Percentiles rank a stretch among this genome's conserved stretches.
Conservation (phyloP, 2,888 invertebrate species). For the Scaptomyza caliginosa region DNA sequence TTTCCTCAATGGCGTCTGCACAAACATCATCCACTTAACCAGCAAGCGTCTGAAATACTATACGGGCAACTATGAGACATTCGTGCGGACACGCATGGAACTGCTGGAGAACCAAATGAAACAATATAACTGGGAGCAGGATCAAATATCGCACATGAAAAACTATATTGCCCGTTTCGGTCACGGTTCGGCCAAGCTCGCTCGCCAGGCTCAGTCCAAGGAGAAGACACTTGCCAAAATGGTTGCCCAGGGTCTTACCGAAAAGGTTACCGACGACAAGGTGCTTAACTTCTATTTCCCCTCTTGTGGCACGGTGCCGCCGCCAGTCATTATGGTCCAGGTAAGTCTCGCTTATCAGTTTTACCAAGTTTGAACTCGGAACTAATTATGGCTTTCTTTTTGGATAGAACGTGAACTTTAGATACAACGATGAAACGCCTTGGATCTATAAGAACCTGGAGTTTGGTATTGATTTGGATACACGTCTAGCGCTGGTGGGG, state of each 20-base stretch:
- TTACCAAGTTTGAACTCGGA: background rate
- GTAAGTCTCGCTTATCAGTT: constrained; percentile 79
- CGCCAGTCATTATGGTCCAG: constrained; percentile 99
- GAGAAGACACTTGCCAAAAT: constrained; percentile 99
- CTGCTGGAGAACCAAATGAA: constrained; percentile 99
- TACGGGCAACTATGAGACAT: constrained; percentile 98
- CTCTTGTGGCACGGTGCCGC: constrained; percentile 97
- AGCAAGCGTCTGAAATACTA: constrained; percentile 97
- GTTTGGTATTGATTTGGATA: constrained; percentile 99
- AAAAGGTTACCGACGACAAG: constrained; percentile 96
- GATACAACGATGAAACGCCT: constrained; percentile 93
- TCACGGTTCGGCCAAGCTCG: constrained; percentile 99
- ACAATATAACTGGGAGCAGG: constrained; percentile 99
- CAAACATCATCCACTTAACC: constrained; percentile 97
- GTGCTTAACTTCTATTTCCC: constrained; percentile 97
- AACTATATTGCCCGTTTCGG: constrained; percentile 99
- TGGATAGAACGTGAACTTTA: constrained; percentile 94
- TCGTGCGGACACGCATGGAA: constrained; percentile 96
- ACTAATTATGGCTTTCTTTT: background rate
- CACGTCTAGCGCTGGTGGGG: constrained; percentile 96
- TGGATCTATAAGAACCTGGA: constrained; percentile 98
- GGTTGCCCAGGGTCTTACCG: constrained; percentile 98
- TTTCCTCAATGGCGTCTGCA: constrained; percentile 98
- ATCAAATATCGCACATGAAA: constrained; percentile 99
- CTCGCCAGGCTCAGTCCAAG: constrained; percentile 99